Conservation (phyloP, 2,113 vertebrate species). For the Sylvietta virens region DNA sequence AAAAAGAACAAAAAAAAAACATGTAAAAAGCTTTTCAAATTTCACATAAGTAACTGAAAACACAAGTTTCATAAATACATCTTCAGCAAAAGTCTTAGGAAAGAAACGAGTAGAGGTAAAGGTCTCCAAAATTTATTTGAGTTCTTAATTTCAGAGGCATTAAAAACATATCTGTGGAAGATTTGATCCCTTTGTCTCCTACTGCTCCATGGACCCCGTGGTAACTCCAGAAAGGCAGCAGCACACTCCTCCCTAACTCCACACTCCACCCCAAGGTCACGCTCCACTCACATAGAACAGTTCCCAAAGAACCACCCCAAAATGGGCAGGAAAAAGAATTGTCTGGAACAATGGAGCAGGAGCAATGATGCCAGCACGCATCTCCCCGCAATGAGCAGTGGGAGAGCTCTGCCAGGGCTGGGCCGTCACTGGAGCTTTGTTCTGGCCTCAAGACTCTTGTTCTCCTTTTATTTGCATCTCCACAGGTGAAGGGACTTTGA, state of each 20-base stretch:
- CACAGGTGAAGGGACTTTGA: not conserved
- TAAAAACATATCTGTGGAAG: not conserved
- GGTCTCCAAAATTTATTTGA: not conserved
- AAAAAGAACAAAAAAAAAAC: not conserved
- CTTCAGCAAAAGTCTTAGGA: not conserved
- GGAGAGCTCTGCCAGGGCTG: not conserved
- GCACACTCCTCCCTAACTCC: not conserved
- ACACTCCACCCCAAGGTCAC: not conserved
- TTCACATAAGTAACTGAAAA: not conserved
- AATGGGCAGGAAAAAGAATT: not conserved
- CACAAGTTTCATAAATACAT: not conserved
- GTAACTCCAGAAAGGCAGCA: not conserved
- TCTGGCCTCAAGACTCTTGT: not conserved
- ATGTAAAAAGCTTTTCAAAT: not conserved
- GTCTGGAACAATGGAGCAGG: not conserved
- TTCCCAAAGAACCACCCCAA: not conserved
- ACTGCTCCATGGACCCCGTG: rapidly evolving
- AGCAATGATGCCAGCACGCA: rapidly evolving
- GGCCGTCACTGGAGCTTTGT: not conserved
- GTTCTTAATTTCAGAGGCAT: not conserved
- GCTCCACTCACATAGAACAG: not conserved
- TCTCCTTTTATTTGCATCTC: not conserved
- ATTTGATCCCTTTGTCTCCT: not conserved
- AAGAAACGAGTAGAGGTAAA: not conserved
- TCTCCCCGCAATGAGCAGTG: rapidly evolving